Evolutionary conservation across 1,140 invertebrate species (phyloP), one percentile per base, ranked within the genome.

Genomic region (Sminthurides bifidus): DNA sequence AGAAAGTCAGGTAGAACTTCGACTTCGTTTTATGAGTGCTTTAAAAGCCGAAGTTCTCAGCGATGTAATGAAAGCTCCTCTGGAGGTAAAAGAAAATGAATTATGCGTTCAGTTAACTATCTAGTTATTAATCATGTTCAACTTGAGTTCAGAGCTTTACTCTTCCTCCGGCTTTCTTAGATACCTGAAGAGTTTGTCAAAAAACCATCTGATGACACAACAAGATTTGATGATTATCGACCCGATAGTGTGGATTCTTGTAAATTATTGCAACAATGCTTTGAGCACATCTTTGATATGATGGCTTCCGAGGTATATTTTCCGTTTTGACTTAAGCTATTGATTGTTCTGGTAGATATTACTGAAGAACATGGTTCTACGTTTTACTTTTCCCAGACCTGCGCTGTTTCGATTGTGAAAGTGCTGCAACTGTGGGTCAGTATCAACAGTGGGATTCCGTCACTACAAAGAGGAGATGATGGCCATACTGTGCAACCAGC

Each of bases 1-100:
- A n/a, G 63, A 65, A 33, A 59, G 66, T 23, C 56, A 61, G 17
- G 54, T 65, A 3, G 67, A 68, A 51, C 41, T 66, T 12, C 49
- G 66, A 40, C 56, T 68, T 17, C 56, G 64, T 40, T 63, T 67
- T 64, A 67, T 68, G 63, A 55, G 55, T 43, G 64, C 63, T 15
- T 59, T 66, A 10, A 61, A 67, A 48, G 61, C 65, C 12, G 58
- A 59, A 52, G 53, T 59, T 17, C 49, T 59, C 6, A 48, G 45
- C 24, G 38, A 54, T 17, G 33, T 23, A 21, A 17, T 54, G 8
- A 54, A 52, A 27, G 48, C 56, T 17, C 56, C 58, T 2, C 35
- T 59, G 4, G 48, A 58, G 19, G 61, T 63, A 40, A 52, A 17
- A 17, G 6, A 27, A 44, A 3, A n/a, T n/a, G n/a, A n/a, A n/a